phyloP scores from a whole-genome alignment of 2,797 vertebrate species.

The Hydrophis major region DNA sequence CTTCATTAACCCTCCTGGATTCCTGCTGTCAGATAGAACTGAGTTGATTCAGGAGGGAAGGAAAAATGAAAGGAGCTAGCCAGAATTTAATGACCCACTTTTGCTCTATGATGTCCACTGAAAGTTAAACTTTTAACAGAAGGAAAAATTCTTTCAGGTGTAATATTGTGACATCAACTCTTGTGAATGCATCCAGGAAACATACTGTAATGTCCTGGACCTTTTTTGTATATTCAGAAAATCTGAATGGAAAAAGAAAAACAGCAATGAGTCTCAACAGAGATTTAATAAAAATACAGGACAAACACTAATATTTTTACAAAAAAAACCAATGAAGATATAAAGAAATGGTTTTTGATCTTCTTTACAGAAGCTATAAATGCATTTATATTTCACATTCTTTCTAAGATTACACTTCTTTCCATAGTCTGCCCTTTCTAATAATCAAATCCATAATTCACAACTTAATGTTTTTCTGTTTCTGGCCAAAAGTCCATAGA shows the following conservation, averaged over 20 bases:
- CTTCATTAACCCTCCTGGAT: constrained; percentile 40
- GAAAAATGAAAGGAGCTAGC: neutral
- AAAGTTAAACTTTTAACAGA: constrained; percentile 15
- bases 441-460: neutral
- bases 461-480: neutral
- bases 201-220: neutral
- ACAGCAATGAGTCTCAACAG: neutral
- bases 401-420: neutral
- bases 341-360: neutral
- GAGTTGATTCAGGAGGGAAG: constrained; percentile 34
- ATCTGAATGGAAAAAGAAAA: neutral
- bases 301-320: neutral
- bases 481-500: neutral
- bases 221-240: neutral
- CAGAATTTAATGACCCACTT: constrained; percentile 9
- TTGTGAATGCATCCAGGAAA: neutral
- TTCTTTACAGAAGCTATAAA: neutral
- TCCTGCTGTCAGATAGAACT: constrained; percentile 43
- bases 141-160: neutral
- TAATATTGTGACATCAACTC: neutral
- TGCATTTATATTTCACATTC: neutral
- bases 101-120: neutral
- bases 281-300: neutral
- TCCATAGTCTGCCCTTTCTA: neutral
- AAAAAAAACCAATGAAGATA: neutral